Evolutionary conservation across 2,888 invertebrate species (phyloP), one percentile per base, ranked within the genome.

Genomic region (Drosophila sordidula): DNA sequence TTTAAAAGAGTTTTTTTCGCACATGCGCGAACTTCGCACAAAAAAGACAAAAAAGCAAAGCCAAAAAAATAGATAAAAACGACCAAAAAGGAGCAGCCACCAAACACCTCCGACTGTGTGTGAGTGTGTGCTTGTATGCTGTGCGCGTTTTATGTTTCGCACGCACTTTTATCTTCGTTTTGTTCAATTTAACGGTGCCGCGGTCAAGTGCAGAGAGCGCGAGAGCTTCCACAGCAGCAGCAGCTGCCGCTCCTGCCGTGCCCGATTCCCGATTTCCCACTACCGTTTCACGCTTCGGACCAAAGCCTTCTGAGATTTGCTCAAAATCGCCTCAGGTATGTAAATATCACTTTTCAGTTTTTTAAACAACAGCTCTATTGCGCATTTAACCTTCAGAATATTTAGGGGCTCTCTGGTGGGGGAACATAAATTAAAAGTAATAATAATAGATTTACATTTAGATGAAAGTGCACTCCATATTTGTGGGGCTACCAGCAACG

Each of bases 161-260:
- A 83, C 88, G 88, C 86, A 82, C 65, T 59, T 87, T 72, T 72
- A 75, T 72, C 77, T 57, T 64, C 46, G 70, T 66, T 75, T 72
- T 88, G 82, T 76, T 74, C 55, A 72, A 74, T 72, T 77, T 83
- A 88, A 88, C 82, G 82, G 82, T 88, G 73, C 67, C 89, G 83
- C 89, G 87, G 80, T 86, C 87, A 85, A 82, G 87, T 86, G 74
- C 70, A 70, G 63, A 76, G 62, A 68, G 50, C 65, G 57, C 70
- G 44, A 78, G 63, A 71, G 69, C 51, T 45, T 57, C 32, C 52
- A 42, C n/a, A 38, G 18, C 11, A 42, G 42, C 32, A 34, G 38
- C 16, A 36, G 58, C 42, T 45, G 45, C 45, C 49, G 52, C 58
- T 56, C 46, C 58, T 45, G 34, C 34, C 34, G 57, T 68, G 63